Evolutionary conservation across 2,888 invertebrate genomes (phyloP).

Genomic region (Oscheius sp.): DNA sequence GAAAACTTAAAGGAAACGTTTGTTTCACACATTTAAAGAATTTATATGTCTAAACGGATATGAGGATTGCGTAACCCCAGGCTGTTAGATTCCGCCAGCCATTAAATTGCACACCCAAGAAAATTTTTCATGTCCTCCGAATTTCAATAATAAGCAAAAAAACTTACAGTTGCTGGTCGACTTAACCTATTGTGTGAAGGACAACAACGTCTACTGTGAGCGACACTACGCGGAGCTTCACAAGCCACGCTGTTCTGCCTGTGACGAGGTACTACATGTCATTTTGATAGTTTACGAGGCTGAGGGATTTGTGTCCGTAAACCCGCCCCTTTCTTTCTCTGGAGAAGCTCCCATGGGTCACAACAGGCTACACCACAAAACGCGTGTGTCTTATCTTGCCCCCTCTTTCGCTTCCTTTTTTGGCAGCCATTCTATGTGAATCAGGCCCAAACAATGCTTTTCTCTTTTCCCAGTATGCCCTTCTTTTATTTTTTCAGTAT

Average conservation of each 20-base stretch:
- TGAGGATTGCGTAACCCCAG: too few species aligned
- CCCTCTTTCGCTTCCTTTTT: too few species aligned
- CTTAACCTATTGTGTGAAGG: conserved; percentile 92
- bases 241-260: conserved; percentile 93
- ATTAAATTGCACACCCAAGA: too few species aligned
- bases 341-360: conserved; percentile 1
- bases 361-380: too few species aligned
- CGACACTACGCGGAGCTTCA: conserved; percentile 95
- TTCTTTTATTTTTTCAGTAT: background rate
- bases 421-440: conserved; percentile 2
- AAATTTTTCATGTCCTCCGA: too few species aligned
- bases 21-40: too few species aligned
- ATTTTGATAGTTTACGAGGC: conserved; percentile 7
- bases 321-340: background rate
- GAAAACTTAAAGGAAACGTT: too few species aligned
- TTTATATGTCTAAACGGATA: too few species aligned
- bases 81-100: too few species aligned
- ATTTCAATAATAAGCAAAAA: background rate
- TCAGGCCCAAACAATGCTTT: conserved; percentile 19
- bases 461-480: background rate
- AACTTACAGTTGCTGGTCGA: conserved; percentile 86
- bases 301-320: conserved; percentile 16
- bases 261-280: conserved; percentile 87
- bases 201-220: conserved; percentile 89
- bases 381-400: too few species aligned